Base-by-base conservation (phyloP, 1,140 invertebrate genomes). In the Nymphalis io region DNA sequence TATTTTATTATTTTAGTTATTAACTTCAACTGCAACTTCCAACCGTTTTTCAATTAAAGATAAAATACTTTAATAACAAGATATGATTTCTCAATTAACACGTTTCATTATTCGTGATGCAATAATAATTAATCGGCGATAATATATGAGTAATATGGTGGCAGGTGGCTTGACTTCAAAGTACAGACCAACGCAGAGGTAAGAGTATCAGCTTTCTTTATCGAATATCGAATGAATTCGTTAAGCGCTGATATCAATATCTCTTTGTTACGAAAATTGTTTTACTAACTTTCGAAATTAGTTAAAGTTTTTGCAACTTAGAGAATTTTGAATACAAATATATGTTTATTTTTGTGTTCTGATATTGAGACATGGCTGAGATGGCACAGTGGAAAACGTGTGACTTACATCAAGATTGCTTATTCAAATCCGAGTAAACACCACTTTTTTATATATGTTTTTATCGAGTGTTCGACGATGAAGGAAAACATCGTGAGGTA, bases 31-130 rank as follows among this genome's bases (percentile, higher is more conserved):
- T 27, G 20, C 23, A 55, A 55, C 51, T 23, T 12, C 15, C 46
- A 27, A 55, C 40, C n/a, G 27, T 20, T n/a, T 63, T 63, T 53
- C 33, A 61, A 48, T 51, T 48, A 60, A 20, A 60, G 58, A 68
- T 68, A 67, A 60, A 13, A 15, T 33, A 40, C 12, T 62, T 53
- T 18, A 51, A 53, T 63, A 39, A 20, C 57, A 23, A 60, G 58
- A 68, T 68, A 63, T n/a, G 61, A 75, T 76, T 65, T 74, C 55
- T 71, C 68, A 70, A 75, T 75, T 78, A 75, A 70, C 62, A 70
- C 59, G 68, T 59, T 69, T 73, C 73, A 80, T 79, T 75, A 81
- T 78, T 73, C 79, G 77, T 72, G 65, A 78, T 73, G 61, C 62
- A 70, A 57, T 73, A 71, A 78, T 81, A 69, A 40, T 33, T 53